phyloP scores from a whole-genome alignment of 2,113 vertebrate genomes.

The Myrmecobius fasciatus region DNA sequence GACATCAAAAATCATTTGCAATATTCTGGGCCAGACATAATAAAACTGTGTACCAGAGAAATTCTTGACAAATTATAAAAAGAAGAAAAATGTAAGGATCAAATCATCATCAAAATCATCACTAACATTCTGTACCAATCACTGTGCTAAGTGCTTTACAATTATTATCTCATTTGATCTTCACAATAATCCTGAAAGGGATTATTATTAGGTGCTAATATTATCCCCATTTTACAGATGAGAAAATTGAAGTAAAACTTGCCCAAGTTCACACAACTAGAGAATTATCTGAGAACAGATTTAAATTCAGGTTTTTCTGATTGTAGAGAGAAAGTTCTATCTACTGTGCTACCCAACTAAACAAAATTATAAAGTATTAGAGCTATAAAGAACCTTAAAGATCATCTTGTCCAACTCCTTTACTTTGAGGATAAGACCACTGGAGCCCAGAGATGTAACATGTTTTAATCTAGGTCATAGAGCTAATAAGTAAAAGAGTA shows the following conservation, averaged over 20 bases:
- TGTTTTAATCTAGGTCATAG: background rate
- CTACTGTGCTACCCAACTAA: background rate
- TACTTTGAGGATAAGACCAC: background rate
- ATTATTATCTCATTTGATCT: background rate
- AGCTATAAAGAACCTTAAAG: background rate
- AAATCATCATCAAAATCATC: background rate
- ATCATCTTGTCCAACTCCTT: background rate
- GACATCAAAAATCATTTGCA: background rate
- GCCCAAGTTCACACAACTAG: background rate
- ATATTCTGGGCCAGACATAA: background rate
- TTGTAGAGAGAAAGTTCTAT: background rate
- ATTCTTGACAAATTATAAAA: background rate
- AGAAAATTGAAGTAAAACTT: too few species aligned
- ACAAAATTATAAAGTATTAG: background rate
- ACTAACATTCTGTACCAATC: background rate
- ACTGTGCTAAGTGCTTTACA: background rate
- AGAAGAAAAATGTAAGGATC: background rate
- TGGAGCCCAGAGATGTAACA: background rate
- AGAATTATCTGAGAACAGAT: background rate
- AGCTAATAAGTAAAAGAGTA: background rate
- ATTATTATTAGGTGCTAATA: background rate
- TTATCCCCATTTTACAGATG: background rate
- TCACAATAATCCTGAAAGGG: background rate
- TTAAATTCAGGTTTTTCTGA: background rate
- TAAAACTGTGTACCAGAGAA: background rate